These are phyloP conservation scores for Hydra vulgaris DNA, from an alignment of 30 jellyfish, hydroid and myxozoan genomes.

Conservation along the genomic window DNA sequence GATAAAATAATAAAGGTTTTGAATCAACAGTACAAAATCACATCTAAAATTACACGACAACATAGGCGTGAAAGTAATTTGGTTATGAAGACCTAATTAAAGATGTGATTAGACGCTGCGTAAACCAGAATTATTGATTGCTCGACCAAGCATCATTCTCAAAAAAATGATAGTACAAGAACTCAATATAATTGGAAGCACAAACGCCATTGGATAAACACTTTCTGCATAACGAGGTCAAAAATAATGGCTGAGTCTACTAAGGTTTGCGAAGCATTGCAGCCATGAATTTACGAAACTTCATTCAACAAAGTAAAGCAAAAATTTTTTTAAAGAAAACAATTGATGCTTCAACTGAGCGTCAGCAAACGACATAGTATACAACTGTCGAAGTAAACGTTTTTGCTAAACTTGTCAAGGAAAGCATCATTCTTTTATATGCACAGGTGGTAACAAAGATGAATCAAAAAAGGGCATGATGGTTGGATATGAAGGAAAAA, in stretches of 20 bases:
- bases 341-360: too few relatives aligned
- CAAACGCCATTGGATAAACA: too few relatives aligned
- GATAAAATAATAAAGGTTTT: too few relatives aligned
- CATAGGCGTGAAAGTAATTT: slow-evolving; percentile 28
- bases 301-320: neutral
- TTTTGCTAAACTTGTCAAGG: slow-evolving; percentile 37
- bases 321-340: slow-evolving; percentile 28
- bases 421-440: slow-evolving; percentile 53
- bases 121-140: slow-evolving; percentile 9
- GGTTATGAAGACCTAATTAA: slow-evolving; percentile 12
- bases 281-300: slow-evolving; percentile 13
- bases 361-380: too few relatives aligned
- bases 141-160: too few relatives aligned
- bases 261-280: slow-evolving; percentile 10
- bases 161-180: too few relatives aligned
- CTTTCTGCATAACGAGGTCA: slow-evolving; percentile 1
- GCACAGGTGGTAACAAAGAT: slow-evolving; percentile 33
- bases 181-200: too few relatives aligned
- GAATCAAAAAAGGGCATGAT: slow-evolving; percentile 10
- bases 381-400: slow-evolving; percentile 21
- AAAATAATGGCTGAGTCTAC: neutral
- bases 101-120: slow-evolving; percentile 8
- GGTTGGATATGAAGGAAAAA: slow-evolving; percentile 13
- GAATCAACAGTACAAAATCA: too few relatives aligned
- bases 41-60: slow-evolving; percentile 22